Base-by-base conservation (phyloP, 2,888 invertebrate species). In the Caenorhabditis plicata region DNA sequence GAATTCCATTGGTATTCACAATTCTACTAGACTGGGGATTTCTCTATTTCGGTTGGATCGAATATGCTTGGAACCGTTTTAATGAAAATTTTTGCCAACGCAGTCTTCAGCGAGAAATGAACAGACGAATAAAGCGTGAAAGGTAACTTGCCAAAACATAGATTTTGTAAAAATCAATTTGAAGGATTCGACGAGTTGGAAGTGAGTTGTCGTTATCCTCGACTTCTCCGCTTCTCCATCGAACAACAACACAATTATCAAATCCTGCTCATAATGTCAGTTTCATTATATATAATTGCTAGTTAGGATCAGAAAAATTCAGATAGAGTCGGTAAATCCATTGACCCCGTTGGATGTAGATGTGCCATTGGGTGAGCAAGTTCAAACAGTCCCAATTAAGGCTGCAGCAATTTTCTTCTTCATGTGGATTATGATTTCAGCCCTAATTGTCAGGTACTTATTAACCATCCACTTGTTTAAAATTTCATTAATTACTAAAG, bases 11-110 rank as follows among this genome's bases (percentile, higher is more conserved):
- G 3, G 69, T 73, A 8, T 66, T 69, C 41, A 69, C 64, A 26
- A 73, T 73, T 45, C 62, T 73, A 2, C 57, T 71, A 22, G 73
- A 73, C 13, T 71, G 71, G 71, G 73, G 73, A 47, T 69, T 69
- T 52, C 45, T 73, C 40, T 73, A 71, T 40, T 73, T 73, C 51
- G 68, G 68, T 1, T 69, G 68, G 60, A 73, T 73, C 13, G 70
- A 72, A 46, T 72, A 69, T 27, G 66, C 49, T 17, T 72, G 72
- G 72, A 69, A 65, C 47, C 61, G 68, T 43, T 48, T 72, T 36
- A 69, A 65, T 33, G 64, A 72, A 31, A 54, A 61, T 20, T 68
- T 72, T 29, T 72, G 72, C 47, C 69, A 69, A 40, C n/a, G n/a
- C n/a, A 65, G 68, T 47, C 43, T 68, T 9, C 68, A 68, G 43